Evolutionary conservation across 1,140 invertebrate species (phyloP), one percentile per base, ranked within the genome.

Genomic region (Macrotrachela quadricornifera): DNA sequence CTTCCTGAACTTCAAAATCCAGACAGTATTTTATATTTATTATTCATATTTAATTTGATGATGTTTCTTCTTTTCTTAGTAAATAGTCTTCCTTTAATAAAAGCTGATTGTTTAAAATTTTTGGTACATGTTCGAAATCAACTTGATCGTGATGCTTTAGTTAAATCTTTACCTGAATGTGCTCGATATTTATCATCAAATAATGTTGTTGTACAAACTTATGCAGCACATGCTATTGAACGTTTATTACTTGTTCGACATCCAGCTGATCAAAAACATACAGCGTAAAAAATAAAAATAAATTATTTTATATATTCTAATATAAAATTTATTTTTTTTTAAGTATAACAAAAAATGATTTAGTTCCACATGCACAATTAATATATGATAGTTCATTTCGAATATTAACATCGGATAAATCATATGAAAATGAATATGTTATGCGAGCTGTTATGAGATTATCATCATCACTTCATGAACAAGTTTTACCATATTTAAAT

Each of bases 391-490:
- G 8, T 30, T 30, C 8, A 30, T 30, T 30, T 30, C 21, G 21
- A 30, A 30, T 30, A 30, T 30, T 30, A 30, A 30, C 21, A 30
- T 30, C 21, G 2, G 21, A 30, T 4, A 30, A 30, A 30, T 30
- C 21, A 2, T 30, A 30, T 58, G 88, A 96, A 72, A 95, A 95
- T 70, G 88, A 95, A 71, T 92, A 94, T 64, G 77, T 85, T 1
- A 95, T 95, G 86, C 44, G 49, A 54, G 85, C 85, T 8, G 78
- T 95, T 1, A 90, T 95, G 79, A 76, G 87, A 49, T 81, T 78
- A 40, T 80, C 92, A 63, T 78, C 79, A 1, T 75, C 79, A 12
- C 71, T 94, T 13, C 80, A 91, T 67, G 81, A 83, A 40, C 71
- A 72, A 17, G 75, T 85, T n/a, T 72, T 92, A 58, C 81, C 83